Percentiles rank a stretch among this genome's conserved stretches.
Evolutionary conservation across 2,797 vertebrate genomes (phyloP).

Genomic region (Sebastes vulpes): DNA sequence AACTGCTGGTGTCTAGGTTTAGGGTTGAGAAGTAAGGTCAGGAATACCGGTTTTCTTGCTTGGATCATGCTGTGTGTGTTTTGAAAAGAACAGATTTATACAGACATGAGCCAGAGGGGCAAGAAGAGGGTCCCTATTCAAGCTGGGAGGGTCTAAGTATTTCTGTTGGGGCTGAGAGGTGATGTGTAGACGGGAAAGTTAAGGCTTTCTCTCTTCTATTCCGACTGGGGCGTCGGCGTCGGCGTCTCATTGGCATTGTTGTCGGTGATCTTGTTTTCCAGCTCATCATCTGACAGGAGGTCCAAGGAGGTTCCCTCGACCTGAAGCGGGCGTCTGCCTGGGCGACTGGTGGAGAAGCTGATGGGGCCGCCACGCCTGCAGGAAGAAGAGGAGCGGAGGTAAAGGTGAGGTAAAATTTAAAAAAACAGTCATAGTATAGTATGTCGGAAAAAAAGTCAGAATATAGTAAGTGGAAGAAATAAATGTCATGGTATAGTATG

Average conservation of each 20-base stretch:
- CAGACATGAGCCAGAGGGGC: slow-evolving; percentile 39
- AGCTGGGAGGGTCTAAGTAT: not conserved
- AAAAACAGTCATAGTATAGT: too few relatives aligned
- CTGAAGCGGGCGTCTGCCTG: slow-evolving; percentile 93
- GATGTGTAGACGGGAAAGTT: slow-evolving; percentile 9
- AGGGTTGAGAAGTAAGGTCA: not conserved
- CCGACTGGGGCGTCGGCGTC: slow-evolving; percentile 77
- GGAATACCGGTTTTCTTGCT: not conserved
- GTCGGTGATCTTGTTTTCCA: slow-evolving; percentile 93
- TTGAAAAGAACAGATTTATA: slow-evolving; percentile 11
- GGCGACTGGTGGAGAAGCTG: slow-evolving; percentile 92
- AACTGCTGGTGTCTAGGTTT: slow-evolving; percentile 69
- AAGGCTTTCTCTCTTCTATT: slow-evolving; percentile 88
- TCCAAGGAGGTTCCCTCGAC: slow-evolving; percentile 91
- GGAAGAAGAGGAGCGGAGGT: not conserved
- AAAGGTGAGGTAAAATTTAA: too few relatives aligned
- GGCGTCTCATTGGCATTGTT: slow-evolving; percentile 89
- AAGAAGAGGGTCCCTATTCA: slow-evolving; percentile 1
- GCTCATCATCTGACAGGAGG: slow-evolving; percentile 92
- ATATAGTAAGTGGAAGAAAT: too few relatives aligned
- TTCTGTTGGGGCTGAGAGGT: not conserved
- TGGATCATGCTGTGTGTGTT: slow-evolving; percentile 42
- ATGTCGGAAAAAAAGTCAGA: too few relatives aligned
- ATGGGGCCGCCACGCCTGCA: slow-evolving; percentile 92
- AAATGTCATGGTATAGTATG: too few relatives aligned